Conservation (phyloP, 2,888 invertebrate genomes). For the Mellilla xanthometata region DNA sequence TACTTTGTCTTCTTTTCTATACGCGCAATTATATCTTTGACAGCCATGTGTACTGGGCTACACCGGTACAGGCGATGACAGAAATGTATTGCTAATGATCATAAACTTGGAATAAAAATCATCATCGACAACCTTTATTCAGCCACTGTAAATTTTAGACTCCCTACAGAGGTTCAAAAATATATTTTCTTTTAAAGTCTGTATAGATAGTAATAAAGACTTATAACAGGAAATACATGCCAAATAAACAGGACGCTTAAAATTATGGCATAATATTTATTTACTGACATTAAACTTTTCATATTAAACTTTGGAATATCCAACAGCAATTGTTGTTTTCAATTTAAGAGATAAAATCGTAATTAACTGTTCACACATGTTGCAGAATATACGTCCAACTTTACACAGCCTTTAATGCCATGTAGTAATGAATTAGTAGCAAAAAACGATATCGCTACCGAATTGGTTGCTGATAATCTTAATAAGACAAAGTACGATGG, state of each 20-base stretch:
- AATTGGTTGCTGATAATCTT: background rate
- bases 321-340: constrained; percentile 22
- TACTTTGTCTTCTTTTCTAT: constrained; percentile 63
- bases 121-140: too few relatives aligned
- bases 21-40: constrained; percentile 78
- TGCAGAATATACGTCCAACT: constrained; percentile 23
- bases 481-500: constrained; percentile 11
- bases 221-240: too few relatives aligned
- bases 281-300: background rate
- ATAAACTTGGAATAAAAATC: background rate
- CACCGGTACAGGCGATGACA: constrained; percentile 58
- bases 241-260: too few relatives aligned
- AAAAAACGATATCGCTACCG: constrained; percentile 1
- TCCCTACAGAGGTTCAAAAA: too few relatives aligned
- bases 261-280: background rate
- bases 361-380: constrained; percentile 39
- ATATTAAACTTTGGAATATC: background rate
- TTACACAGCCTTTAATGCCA: constrained; percentile 7
- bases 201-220: too few relatives aligned
- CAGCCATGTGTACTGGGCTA: constrained; percentile 50
- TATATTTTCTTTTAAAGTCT: too few relatives aligned
- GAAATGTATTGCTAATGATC: constrained; percentile 39
- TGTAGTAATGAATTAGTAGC: constrained; percentile 6
- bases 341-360: constrained; percentile 42
- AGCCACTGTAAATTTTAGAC: too few relatives aligned